Evolutionary conservation across 1,140 invertebrate genomes (phyloP), one percentile per base, ranked within the genome.

Genomic region (Apocrypta bakeri): DNA sequence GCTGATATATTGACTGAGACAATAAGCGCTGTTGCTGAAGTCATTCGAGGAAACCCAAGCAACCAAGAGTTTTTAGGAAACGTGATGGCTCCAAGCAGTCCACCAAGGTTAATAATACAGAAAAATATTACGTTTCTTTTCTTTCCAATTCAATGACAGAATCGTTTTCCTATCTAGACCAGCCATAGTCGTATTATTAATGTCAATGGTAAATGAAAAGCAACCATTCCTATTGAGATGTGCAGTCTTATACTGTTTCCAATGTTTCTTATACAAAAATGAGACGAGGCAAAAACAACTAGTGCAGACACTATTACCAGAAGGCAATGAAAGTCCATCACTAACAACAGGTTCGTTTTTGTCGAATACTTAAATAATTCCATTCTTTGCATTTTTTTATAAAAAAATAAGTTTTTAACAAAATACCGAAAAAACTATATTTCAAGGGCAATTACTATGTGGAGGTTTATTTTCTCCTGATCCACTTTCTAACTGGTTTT

Each of bases 201-300:
- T 99, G 96, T 99, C 98, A 0, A 99, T 99, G 98, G 97, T 99
- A 2, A 99, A 99, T 91, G 98, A 99, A 88, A 99, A 99, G 89
- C 99, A 99, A 90, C 96, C 98, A 17, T 97, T 99, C 89, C 91
- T 94, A 11, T 90, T 99, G 75, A 94, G 98, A 76, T 98, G 97
- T 92, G 96, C 99, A 0, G 98, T 99, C 12, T 94, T 99, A 0
- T 99, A 99, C 90, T 99, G 98, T 89, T 99, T 99, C 90, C 95
- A 99, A 92, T 99, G 97, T 90, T 99, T 97, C 89, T 92, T 99
- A 0, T 98, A 96, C 88, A 97, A 96, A 91, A 99, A 99, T 92
- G 96, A 97, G 88, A 93, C 95, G n/a, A 95, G 95, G 17, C 98
- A 99, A 91, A 94, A 94, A 11, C 95, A 96, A 86, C 94, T 99